phyloP scores from a whole-genome alignment of 2,888 invertebrate genomes.

The Leucania comma region DNA sequence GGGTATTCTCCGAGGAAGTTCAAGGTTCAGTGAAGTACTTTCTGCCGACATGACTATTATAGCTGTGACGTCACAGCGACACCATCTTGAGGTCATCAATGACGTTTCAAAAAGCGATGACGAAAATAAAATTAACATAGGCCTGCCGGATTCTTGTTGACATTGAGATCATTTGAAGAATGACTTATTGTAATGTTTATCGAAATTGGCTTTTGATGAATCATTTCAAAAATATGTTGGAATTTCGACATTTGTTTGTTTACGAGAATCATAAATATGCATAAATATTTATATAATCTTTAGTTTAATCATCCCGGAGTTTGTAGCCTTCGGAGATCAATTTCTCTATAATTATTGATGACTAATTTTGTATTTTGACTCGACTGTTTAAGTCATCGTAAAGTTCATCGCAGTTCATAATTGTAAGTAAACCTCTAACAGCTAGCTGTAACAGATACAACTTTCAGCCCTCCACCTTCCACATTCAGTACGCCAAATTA shows the following conservation, averaged over 20 bases:
- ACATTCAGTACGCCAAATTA: no score
- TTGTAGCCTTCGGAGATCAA: background rate
- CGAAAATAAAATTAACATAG: constrained; percentile 41
- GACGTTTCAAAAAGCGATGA: constrained; percentile 44
- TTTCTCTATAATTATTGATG: background rate
- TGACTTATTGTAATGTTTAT: constrained; percentile 34
- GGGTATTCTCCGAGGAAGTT: constrained; percentile 37
- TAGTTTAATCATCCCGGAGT: background rate
- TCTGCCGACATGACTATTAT: constrained; percentile 19
- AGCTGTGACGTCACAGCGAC: constrained; percentile 25
- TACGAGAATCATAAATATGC: constrained; percentile 18
- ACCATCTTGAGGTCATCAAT: constrained; percentile 36
- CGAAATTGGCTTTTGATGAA: constrained; percentile 34
- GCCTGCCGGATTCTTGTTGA: constrained; percentile 34
- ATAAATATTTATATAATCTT: background rate
- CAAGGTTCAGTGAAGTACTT: constrained; percentile 26
- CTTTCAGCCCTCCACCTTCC: background rate
- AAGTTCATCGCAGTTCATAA: no score
- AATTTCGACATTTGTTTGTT: constrained; percentile 29
- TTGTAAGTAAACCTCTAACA: no score
- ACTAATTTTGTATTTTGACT: background rate
- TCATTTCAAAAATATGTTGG: constrained; percentile 29
- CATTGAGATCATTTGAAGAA: constrained; percentile 27
- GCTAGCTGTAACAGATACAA: no score
- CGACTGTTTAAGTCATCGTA: no score